Percentiles rank a stretch among this genome's conserved stretches.
phyloP scores from a whole-genome alignment of 2,888 invertebrate species.

The Ectemnius lituratus region DNA sequence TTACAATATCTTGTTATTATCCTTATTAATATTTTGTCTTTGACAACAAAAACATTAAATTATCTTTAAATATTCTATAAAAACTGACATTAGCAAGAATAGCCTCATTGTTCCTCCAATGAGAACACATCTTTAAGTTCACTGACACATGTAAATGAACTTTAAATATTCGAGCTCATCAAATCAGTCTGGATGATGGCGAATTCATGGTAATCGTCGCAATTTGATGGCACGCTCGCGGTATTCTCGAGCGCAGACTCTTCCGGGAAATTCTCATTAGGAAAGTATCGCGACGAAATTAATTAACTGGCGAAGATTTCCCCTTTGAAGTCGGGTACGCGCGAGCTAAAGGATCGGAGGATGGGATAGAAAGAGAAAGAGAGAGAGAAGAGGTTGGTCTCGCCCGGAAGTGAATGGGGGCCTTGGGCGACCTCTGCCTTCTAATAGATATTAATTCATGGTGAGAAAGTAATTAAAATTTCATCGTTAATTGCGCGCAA shows the following conservation, averaged over 20 bases:
- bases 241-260: background rate
- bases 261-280: conserved; percentile 4
- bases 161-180: too few species aligned
- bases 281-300: conserved; percentile 15
- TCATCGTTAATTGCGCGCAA: conserved; percentile 22
- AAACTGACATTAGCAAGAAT: too few species aligned
- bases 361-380: background rate
- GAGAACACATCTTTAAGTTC: background rate
- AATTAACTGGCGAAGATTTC: conserved; percentile 22
- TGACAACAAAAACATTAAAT: too few species aligned
- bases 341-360: conserved; percentile 19
- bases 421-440: conserved; percentile 1
- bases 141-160: background rate
- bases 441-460: conserved; percentile 23
- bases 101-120: too few species aligned
- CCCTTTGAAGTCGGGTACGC: conserved; percentile 5
- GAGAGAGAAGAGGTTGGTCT: conserved; percentile 18
- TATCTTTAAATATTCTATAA: too few species aligned
- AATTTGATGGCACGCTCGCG: too few species aligned
- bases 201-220: too few species aligned
- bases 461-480: conserved; percentile 33
- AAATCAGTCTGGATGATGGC: too few species aligned
- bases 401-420: conserved; percentile 6
- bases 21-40: too few species aligned
- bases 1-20: too few species aligned